A percentile compares a stretch with the other conserved stretches of the same genome.
Evolutionary conservation across 2,888 invertebrate species (phyloP).

Genomic region (Philhelius pedissequus): DNA sequence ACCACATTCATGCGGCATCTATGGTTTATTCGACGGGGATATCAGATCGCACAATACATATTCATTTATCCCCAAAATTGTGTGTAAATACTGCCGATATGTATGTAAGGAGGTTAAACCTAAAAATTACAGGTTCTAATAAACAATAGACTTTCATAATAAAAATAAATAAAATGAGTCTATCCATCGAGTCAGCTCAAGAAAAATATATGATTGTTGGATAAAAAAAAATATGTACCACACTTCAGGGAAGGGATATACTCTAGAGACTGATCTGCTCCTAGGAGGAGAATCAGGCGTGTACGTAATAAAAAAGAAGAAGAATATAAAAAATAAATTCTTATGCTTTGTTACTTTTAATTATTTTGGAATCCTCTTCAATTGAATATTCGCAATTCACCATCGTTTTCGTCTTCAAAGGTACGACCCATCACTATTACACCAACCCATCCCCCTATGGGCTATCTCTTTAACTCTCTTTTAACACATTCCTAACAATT

Average conservation of each 20-base stretch:
- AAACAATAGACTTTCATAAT: conserved; percentile 6
- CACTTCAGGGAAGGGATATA: not conserved
- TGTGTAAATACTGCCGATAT: not conserved
- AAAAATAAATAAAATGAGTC: conserved; percentile 11
- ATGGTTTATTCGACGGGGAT: not conserved
- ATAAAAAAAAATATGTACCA: not conserved
- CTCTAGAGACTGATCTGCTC: not conserved
- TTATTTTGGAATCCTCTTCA: conserved; percentile 9
- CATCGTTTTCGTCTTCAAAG: not conserved
- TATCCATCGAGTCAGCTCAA: not conserved
- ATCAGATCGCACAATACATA: not conserved
- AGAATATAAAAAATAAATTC: conserved; percentile 12
- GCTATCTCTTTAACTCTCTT: not conserved
- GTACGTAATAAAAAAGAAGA: conserved; percentile 1
- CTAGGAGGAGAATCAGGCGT: not conserved
- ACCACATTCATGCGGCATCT: not conserved
- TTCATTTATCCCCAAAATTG: not conserved
- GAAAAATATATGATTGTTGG: not conserved
- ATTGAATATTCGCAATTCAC: not conserved
- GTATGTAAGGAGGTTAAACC: no score
- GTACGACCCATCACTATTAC: no score
- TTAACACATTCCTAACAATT: not conserved
- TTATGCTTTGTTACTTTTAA: not conserved
- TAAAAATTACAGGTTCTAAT: not conserved
- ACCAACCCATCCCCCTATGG: not conserved